Base-by-base conservation (phyloP, 2,888 invertebrate genomes). In the Carcina quercana region DNA sequence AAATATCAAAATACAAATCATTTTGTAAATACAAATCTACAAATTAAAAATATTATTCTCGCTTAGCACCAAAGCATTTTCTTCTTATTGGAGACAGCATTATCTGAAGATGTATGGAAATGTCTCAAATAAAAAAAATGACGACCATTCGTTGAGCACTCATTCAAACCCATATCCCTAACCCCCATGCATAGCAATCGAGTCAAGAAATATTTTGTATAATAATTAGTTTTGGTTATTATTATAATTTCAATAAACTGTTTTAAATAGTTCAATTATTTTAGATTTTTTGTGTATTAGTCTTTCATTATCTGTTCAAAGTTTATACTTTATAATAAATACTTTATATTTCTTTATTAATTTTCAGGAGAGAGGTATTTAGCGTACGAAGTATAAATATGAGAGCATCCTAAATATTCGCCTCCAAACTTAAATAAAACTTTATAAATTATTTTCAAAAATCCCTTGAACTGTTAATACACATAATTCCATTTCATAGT, bases 101-200 rank as follows among this genome's bases (percentile, higher is more conserved):
- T 11, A 5, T 11, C 6, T n/a, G 12, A 24, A 11, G 6, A 24
- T 11, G 3, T 11, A 11, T 11, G 5, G 13, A 27, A 5, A 10
- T 34, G 25, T 38, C 37, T 35, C 35, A 34, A 34, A 19, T 41
- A 34, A 38, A 28, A 37, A 45, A 43, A 43, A 32, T 29, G 28
- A 34, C 45, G 45, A 43, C 45, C 47, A 60, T 54, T 61, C 57
- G 48, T 74, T 73, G 71, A 74, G 70, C 72, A 64, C 59, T 50
- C 47, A 58, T 60, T 55, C 57, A 63, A 59, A 42, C 57, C 62
- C 65, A 43, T 53, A 50, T 50, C 56, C 67, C 66, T 39, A 28
- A 45, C 48, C 64, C 70, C 38, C 53, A 40, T 30, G 68, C 82
- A 69, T 82, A 83, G 80, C 82, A 79, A 71, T 60, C 46, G 45